A percentile compares a stretch with the other conserved stretches of the same genome.
phyloP scores from a whole-genome alignment of 2,113 vertebrate genomes.

The Campylomormyrus numenius region DNA sequence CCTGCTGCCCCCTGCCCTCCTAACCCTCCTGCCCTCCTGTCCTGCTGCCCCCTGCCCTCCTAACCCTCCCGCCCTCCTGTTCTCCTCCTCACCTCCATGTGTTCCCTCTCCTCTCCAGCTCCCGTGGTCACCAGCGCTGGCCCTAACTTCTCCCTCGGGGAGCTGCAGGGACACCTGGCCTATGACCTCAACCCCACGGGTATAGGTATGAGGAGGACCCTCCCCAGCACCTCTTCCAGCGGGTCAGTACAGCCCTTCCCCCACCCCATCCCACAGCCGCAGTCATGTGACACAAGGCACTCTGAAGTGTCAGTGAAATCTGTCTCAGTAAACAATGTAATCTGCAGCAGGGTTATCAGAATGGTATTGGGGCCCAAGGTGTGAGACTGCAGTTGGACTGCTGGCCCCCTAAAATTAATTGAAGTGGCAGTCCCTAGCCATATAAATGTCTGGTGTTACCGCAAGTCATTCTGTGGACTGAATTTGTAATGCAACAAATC shows the following conservation, averaged over 20 bases:
- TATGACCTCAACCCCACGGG: constrained; percentile 91
- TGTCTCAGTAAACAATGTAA: neutral
- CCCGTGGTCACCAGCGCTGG: constrained; percentile 86
- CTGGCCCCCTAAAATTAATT: neutral
- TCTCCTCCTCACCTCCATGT: neutral
- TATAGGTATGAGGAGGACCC: constrained; percentile 80
- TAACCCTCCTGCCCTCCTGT: neutral
- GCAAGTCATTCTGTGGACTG: neutral
- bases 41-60: neutral
- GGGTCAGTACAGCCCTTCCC: constrained; percentile 60
- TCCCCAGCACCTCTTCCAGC: constrained; percentile 91
- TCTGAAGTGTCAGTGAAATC: neutral
- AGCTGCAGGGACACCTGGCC: constrained; percentile 92
- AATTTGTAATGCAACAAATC: neutral
- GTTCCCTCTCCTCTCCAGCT: constrained; percentile 54
- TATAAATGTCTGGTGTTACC: neutral
- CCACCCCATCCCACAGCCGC: neutral
- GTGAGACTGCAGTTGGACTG: neutral
- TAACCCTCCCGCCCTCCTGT: neutral
- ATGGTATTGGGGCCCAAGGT: neutral
- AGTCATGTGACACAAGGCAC: neutral
- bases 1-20: neutral
- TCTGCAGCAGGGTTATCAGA: neutral
- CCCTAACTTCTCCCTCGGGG: constrained; percentile 91
- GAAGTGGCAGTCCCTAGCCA: neutral